Percentiles rank a stretch among this genome's conserved stretches.
Conservation (phyloP, 2,888 invertebrate species). For the Eutolmus rufibarbis region DNA sequence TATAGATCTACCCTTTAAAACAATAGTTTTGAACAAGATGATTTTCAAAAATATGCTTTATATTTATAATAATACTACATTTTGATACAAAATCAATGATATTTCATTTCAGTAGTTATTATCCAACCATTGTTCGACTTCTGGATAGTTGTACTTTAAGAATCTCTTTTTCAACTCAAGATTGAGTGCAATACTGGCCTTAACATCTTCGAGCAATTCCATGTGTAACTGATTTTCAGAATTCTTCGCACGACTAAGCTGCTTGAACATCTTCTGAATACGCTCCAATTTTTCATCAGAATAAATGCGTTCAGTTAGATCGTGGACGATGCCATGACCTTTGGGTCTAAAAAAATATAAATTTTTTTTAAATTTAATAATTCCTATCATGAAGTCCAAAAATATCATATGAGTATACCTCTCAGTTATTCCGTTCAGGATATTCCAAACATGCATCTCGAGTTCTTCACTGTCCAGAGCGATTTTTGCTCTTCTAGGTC, state of each 20-base stretch:
- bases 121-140: neutral
- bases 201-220: neutral
- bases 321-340: neutral
- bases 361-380: neutral
- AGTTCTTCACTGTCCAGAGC: neutral
- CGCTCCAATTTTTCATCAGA: neutral
- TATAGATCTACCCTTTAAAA: too few species aligned
- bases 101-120: slow-evolving; percentile 1
- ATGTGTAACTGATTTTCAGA: neutral
- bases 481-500: neutral
- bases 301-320: neutral
- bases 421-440: neutral
- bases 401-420: neutral
- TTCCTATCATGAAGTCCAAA: neutral
- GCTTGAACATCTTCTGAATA: neutral
- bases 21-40: too few species aligned
- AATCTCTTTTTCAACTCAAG: neutral
- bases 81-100: neutral
- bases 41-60: neutral
- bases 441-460: neutral
- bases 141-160: neutral
- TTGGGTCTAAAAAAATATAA: neutral
- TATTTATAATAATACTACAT: neutral
- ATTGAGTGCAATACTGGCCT: neutral
- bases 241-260: neutral